These are phyloP conservation scores for Cenopis cana DNA, from an alignment of 2,888 invertebrate species.

Conservation along the genomic window DNA sequence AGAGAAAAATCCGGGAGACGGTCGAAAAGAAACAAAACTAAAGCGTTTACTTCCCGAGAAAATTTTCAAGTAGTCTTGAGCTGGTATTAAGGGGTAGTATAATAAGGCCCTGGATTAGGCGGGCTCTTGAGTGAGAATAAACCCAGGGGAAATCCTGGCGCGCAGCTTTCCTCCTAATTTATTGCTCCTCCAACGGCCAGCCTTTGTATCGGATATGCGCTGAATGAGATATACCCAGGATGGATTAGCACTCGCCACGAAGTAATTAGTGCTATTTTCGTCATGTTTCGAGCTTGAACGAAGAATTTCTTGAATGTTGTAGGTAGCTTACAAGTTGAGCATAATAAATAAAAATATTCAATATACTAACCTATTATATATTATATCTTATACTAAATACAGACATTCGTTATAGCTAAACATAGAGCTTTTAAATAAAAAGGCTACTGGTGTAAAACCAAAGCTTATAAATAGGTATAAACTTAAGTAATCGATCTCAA, in stretches of 20 bases:
- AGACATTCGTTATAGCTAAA: too few relatives aligned
- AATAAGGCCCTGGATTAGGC: slow-evolving; percentile 85
- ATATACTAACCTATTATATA: too few relatives aligned
- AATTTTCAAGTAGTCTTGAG: slow-evolving; percentile 84
- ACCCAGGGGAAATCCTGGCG: slow-evolving; percentile 84
- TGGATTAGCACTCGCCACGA: slow-evolving; percentile 78
- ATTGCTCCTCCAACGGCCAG: slow-evolving; percentile 80
- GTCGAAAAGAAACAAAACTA: slow-evolving; percentile 61
- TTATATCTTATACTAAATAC: too few relatives aligned
- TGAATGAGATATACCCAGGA: slow-evolving; percentile 80
- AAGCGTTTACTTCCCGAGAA: slow-evolving; percentile 76
- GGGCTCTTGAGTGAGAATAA: slow-evolving; percentile 85
- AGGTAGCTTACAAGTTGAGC: neutral
- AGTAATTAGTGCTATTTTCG: slow-evolving; percentile 71
- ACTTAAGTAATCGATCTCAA: too few relatives aligned
- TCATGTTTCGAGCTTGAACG: slow-evolving; percentile 17
- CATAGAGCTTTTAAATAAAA: too few relatives aligned
- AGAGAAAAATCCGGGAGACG: slow-evolving; percentile 52
- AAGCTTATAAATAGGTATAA: too few relatives aligned
- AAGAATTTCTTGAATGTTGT: neutral
- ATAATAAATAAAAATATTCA: too few relatives aligned
- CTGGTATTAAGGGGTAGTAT: slow-evolving; percentile 84
- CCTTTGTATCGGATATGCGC: slow-evolving; percentile 82
- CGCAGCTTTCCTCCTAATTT: slow-evolving; percentile 84
- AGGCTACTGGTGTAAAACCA: too few relatives aligned